Base-by-base conservation (phyloP, 2,888 invertebrate species). In the Erebia ligea region DNA sequence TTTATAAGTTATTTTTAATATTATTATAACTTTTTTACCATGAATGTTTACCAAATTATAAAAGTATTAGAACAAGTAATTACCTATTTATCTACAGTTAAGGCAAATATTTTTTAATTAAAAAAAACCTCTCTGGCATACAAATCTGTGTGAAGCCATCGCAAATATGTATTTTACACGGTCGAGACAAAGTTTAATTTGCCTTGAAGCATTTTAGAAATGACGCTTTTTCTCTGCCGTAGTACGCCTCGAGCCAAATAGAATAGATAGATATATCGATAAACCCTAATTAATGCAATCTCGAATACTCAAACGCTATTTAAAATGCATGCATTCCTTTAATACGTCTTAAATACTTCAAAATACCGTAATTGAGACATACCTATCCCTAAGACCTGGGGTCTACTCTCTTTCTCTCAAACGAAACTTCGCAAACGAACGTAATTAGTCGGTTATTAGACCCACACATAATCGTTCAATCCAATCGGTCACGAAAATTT, bases 11-110 rank as follows among this genome's bases (percentile, higher is more conserved):
- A 54, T 54, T 54, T 54, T 54, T 9, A 54, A 17, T 54, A 10
- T 54, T 54, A 10, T 19, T 17, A 4, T 54, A 50, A 11, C 13
- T 11, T 45, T 50, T n/a, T 15, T n/a, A 50, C 50, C 17, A 19
- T 54, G 2, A 54, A 54, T 17, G 54, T 54, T 54, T 54, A 54
- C 54, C 54, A 54, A 54, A 54, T 54, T 54, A 19, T 54, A 9
- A n/a, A 19, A 54, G 54, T 54, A 10, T 52, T 54, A 54, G 54
- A 19, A 25, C 56, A 57, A 57, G 25, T 57, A 5, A 57, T 57
- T 56, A 25, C 21, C 25, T 57, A 57, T 57, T 57, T 54, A 17
- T 19, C 19, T 57, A 19, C 17, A 54, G 10, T 17, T 13, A 13
- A 50, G 45, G 45, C 3, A 45, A 45, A 13, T 11, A 45, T 13